Evolutionary conservation across 2,888 invertebrate species (phyloP), one percentile per base, ranked within the genome.

Genomic region (Dimorphilus gyrociliatus): DNA sequence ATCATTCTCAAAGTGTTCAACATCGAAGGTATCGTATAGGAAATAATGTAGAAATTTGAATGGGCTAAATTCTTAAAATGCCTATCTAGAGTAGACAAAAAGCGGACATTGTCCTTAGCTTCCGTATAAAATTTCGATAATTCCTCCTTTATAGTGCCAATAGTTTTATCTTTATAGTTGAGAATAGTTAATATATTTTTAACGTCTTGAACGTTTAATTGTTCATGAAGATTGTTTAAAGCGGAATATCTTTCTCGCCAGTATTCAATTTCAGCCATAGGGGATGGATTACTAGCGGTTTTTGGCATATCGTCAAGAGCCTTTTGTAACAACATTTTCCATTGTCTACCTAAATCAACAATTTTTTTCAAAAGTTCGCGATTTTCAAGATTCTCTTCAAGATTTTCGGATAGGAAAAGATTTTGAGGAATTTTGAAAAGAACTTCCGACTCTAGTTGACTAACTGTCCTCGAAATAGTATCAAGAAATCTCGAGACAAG

Each of bases 1-100:
- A 86, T 78, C 70, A 86, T 77, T 45, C 79, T 75, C 23, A 88
- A 60, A 2, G 81, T 80, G 39, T 81, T 78, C 67, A 84, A 78
- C 38, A 86, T 63, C 33, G 75, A 72, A 0, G 80, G 78, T 16
- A 88, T 69, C 4, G 74, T 70, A 23, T 78, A 74, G 8, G 71
- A 69, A 14, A 84, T 75, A 53, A 72, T 71, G 39, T 72, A 68
- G 36, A 84, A 76, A 16, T 76, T 73, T 0, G 73, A 71, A 35
- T 73, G 73, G 38, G 74, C 72, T 36, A 81, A 72, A 36, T 76
- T 71, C 75, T 72, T 72, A 46, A 81, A 76, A 51, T 79, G 75
- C 19, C 79, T 66, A 49, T 76, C 68, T 27, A 81, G 64, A 0
- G 80, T 79, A 0, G 72, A 73, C 8, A 82, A 60, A 50, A 81